Evolutionary conservation across 2,113 vertebrate species (phyloP).

Genomic region (Nerophis lumbriciformis): DNA sequence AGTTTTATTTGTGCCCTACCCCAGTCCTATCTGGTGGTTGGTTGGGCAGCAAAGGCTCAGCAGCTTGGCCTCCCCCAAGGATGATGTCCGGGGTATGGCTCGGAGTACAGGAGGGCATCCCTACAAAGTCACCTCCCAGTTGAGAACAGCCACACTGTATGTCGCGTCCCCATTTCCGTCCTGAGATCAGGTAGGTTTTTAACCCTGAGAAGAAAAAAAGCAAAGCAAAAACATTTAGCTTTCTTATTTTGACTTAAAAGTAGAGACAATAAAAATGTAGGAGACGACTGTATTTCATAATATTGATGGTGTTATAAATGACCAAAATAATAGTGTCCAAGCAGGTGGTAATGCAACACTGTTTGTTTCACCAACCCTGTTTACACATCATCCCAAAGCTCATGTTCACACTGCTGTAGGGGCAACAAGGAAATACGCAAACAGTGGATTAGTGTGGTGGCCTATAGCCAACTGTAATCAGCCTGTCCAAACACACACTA

Average conservation of each 20-base stretch:
- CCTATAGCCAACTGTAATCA: conserved; percentile 51
- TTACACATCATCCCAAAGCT: conserved; percentile 40
- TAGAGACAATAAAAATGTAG: neutral
- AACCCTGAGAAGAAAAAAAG: conserved; percentile 70
- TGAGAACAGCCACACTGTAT: conserved; percentile 80
- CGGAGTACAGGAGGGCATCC: conserved; percentile 62
- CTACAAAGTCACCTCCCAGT: conserved; percentile 59
- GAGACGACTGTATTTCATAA: neutral
- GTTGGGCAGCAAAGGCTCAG: conserved; percentile 39
- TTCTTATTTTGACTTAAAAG: conserved; percentile 2
- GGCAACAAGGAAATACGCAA: conserved; percentile 61
- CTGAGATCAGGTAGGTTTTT: conserved; percentile 93
- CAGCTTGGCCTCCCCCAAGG: conserved; percentile 41
- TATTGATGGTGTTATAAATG: neutral
- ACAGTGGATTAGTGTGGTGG: conserved; percentile 57
- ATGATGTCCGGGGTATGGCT: conserved; percentile 60
- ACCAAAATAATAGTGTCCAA: conserved; percentile 51
- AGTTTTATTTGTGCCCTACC: conserved; percentile 26
- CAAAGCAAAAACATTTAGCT: neutral
- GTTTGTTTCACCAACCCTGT: conserved; percentile 44
- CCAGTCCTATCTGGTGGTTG: conserved; percentile 26
- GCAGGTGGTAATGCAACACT: conserved; percentile 32
- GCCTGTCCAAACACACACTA: conserved; percentile 54
- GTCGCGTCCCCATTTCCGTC: conserved; percentile 77
- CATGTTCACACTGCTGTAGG: conserved; percentile 42